These are phyloP conservation scores for Oegoconia quadripuncta DNA, from an alignment of 2,888 invertebrate species.

Conservation along the genomic window DNA sequence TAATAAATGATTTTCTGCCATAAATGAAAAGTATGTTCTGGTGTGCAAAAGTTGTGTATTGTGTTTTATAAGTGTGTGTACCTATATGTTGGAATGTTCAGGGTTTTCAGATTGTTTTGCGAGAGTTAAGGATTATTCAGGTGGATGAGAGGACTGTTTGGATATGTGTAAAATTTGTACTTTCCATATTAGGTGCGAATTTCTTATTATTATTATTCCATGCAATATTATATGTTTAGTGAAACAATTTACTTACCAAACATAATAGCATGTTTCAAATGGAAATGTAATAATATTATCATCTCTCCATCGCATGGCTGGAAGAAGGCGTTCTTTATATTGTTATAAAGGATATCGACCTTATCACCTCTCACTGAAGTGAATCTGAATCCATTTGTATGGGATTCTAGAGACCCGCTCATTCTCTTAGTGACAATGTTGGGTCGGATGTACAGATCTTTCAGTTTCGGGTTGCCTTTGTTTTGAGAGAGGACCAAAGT, in stretches of 20 bases:
- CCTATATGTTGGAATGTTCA: too few species aligned
- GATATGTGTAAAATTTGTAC: too few species aligned
- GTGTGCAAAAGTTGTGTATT: too few species aligned
- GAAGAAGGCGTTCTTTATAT: constrained; percentile 99
- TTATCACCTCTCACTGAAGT: constrained; percentile 99
- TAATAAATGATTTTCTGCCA: too few species aligned
- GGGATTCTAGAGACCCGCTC: constrained; percentile 96
- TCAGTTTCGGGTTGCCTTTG: constrained; percentile 98
- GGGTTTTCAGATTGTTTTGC: too few species aligned
- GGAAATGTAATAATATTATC: constrained; percentile 99
- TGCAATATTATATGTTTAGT: too few species aligned
- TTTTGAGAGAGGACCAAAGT: constrained; percentile 95
- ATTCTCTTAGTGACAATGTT: constrained; percentile 98
- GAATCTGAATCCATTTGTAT: constrained; percentile 97
- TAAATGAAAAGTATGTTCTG: too few species aligned
- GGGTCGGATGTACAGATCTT: constrained; percentile 98
- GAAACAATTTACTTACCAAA: constrained; percentile 90
- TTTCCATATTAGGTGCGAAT: too few species aligned
- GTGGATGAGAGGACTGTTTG: too few species aligned
- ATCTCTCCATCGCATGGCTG: constrained; percentile 99
- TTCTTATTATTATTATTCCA: too few species aligned
- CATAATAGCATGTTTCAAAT: constrained; percentile 99
- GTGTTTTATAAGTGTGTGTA: too few species aligned
- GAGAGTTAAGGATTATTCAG: too few species aligned
- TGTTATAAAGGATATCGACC: constrained; percentile 99